Evolutionary conservation across 2,888 invertebrate species (phyloP), one percentile per base, ranked within the genome.

Genomic region (Ethmia dodecea): DNA sequence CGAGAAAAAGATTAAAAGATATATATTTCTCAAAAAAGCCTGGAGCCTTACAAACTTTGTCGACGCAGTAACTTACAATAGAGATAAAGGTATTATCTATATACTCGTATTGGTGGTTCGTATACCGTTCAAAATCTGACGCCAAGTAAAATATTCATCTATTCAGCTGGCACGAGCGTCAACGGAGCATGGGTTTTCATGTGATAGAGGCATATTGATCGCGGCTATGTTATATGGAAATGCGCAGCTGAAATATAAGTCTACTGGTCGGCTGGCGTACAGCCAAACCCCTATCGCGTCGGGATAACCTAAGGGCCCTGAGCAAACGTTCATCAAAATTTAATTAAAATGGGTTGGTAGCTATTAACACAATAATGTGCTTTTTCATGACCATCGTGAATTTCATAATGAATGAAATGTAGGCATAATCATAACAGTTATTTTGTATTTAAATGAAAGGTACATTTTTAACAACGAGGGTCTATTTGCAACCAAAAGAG

Each of bases 181-280:
- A 41, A 40, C 42, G 38, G 40, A 47, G 43, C 42, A 40, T 40
- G 42, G 28, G 12, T 9, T 9, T 5, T n/a, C 22, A 22, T 26
- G 12, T 26, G 11, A 41, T 43, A 38, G 31, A 41, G 37, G 43
- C 38, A 35, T 18, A 49, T 49, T 35, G 41, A 45, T 44, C 45
- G 42, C 32, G 14, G n/a, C n/a, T 31, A 32, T 26, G 26, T 25
- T 25, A 35, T 62, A 61, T 68, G 63, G 56, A 62, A 64, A 66
- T 67, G 60, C 55, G 57, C 49, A 37, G 49, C 43, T 37, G 49
- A 22, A 49, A 58, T 60, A 76, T 76, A 72, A 75, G 78, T 76
- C 72, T 66, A 44, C 45, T 68, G 69, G 51, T 9, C 5, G 56
- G 36, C 64, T 77, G 80, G 80, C 73, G 28, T 24, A 15, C 31